Conservation (phyloP, 1,140 invertebrate species). For the Saccostrea echinata region DNA sequence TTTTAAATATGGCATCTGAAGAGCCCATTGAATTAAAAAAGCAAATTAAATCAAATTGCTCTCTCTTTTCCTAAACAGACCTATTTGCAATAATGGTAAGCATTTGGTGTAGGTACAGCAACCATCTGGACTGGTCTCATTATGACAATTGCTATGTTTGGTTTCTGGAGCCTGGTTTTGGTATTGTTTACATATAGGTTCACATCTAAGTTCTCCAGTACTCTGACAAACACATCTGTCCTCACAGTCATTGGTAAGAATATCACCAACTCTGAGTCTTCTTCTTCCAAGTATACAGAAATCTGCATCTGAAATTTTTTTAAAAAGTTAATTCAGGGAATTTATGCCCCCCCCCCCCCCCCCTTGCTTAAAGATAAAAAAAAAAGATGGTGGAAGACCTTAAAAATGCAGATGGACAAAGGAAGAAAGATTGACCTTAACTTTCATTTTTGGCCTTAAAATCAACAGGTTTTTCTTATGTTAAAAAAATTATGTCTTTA, state of each 20-base stretch:
- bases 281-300: background rate
- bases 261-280: background rate
- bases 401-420: too few species aligned
- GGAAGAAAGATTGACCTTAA: too few species aligned
- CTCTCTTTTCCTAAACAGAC: background rate
- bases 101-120: slow-evolving; percentile 13
- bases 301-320: background rate
- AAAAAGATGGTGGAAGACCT: too few species aligned
- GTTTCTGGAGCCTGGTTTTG: background rate
- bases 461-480: too few species aligned
- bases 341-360: too few species aligned
- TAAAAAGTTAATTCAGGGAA: too few species aligned
- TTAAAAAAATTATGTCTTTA: too few species aligned
- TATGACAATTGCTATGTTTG: background rate
- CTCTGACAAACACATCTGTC: slow-evolving; percentile 15
- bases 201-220: slow-evolving; percentile 3
- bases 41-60: too few species aligned
- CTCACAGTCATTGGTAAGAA: background rate
- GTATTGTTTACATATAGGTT: background rate
- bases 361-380: too few species aligned
- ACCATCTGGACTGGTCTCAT: background rate
- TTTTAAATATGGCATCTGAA: background rate
- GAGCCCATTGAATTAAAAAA: too few species aligned
- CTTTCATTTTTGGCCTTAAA: too few species aligned
- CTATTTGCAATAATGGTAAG: background rate